Evolutionary conservation across 2,113 vertebrate species (phyloP).

Genomic region (Percina caprodes): DNA sequence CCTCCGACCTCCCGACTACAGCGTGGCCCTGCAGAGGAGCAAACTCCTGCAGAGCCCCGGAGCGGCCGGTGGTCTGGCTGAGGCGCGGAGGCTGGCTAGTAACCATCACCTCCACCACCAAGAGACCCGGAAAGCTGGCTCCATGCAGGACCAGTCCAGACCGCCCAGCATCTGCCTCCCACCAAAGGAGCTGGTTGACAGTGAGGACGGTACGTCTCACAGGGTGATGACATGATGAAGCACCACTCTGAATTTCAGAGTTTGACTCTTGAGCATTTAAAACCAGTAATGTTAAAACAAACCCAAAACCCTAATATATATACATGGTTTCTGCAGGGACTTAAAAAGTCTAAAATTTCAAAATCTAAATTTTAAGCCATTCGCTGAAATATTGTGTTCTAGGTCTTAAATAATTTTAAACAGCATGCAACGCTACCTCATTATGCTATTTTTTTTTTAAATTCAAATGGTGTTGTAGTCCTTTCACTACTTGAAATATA

Average conservation of each 20-base stretch:
- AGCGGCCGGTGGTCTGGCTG: conserved; percentile 80
- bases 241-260: not conserved
- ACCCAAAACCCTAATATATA: not conserved
- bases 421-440: too few relatives aligned
- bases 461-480: too few relatives aligned
- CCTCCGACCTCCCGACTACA: conserved; percentile 96
- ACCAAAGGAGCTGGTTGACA: conserved; percentile 84
- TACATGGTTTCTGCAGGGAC: not conserved
- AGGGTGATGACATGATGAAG: not conserved
- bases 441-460: too few relatives aligned
- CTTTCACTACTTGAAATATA: too few relatives aligned
- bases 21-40: conserved; percentile 97
- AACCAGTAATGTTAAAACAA: not conserved
- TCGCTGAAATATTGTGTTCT: too few relatives aligned
- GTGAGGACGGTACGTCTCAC: conserved; percentile 90
- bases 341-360: too few relatives aligned
- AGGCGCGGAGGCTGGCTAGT: conserved; percentile 81
- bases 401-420: too few relatives aligned
- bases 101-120: conserved; percentile 63
- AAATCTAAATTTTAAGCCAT: too few relatives aligned
- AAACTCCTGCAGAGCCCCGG: conserved; percentile 89
- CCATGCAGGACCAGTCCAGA: conserved; percentile 75
- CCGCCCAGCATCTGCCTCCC: conserved; percentile 72
- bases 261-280: too few relatives aligned
- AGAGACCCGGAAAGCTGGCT: conserved; percentile 61